Base-by-base conservation (phyloP, 2,797 vertebrate genomes). In the Chromis chromis region DNA sequence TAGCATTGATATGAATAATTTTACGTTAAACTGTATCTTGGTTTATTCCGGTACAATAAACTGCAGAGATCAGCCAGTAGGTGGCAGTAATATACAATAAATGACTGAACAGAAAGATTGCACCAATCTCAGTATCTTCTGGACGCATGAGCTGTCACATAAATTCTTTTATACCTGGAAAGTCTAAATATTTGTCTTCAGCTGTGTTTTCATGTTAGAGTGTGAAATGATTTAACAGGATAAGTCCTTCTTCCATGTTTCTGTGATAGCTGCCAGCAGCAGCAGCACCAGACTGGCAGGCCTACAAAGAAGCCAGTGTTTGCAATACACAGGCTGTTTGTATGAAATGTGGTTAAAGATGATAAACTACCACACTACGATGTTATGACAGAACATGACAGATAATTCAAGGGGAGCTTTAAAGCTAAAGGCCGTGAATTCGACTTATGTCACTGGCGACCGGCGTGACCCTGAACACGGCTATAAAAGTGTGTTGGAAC, bases 291-390 rank as follows among this genome's bases (percentile, higher is more conserved):
- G 33, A 6, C 40, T 52, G 69, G 14, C 75, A 42, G 42, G 10
- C 4, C 4, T n/a, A 68, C 39, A 74, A 33, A 54, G 9, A 53
- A 57, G 3, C 46, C 60, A 62, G 7, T 65, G 28, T 73, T 58
- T 84, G 66, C 61, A 74, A 71, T 76, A 50, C 44, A 64, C 48
- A 25, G 33, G 16, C 24, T 49, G 78, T 87, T 89, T 91, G 75
- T 79, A 86, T 83, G 24, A 31, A 61, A 25, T 24, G 11, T 11
- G 12, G 2, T 62, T 28, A 14, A 65, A 65, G 52, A 57, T 21
- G 49, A 61, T 64, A 50, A 70, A 52, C 42, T 10, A 36, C 28
- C 36, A 19, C 10, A 27, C 42, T 63, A 12, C 24, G 22, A 39
- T 42, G 31, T 63, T 31, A 44, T 54, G 59, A 48, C 56, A 31